phyloP scores from a whole-genome alignment of 1,140 invertebrate species.

The Copidosoma floridanum region DNA sequence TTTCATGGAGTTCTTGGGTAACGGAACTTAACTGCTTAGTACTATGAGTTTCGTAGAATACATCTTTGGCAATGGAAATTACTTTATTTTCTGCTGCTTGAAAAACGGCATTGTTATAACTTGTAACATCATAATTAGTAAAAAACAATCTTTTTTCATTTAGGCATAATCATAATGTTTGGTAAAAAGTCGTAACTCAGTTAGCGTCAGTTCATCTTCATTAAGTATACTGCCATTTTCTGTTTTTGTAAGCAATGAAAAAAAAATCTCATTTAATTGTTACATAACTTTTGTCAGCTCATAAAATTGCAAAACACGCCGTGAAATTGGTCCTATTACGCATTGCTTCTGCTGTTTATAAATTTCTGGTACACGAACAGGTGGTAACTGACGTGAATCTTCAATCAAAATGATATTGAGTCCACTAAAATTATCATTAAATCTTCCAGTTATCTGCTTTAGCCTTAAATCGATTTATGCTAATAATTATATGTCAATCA shows the following conservation, averaged over 20 bases:
- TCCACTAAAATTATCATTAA: conserved; percentile 26
- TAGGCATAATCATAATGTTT: too few relatives aligned
- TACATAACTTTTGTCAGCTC: conserved; percentile 34
- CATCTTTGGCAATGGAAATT: background rate
- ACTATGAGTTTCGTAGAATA: background rate
- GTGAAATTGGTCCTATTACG: conserved; percentile 20
- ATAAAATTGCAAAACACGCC: conserved; percentile 31
- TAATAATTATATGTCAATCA: conserved; percentile 37
- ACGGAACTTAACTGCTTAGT: background rate
- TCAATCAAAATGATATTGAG: conserved; percentile 31
- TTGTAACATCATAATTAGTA: conserved; percentile 22
- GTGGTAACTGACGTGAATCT: conserved; percentile 32
- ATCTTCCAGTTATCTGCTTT: conserved; percentile 37
- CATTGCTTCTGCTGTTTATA: conserved; percentile 7
- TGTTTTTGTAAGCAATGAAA: conserved; percentile 38
- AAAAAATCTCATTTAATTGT: conserved; percentile 34
- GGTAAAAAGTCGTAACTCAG: too few relatives aligned
- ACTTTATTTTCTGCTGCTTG: conserved; percentile 30
- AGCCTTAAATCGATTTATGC: conserved; percentile 34
- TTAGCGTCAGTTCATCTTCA: too few relatives aligned
- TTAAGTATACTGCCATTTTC: conserved; percentile 31
- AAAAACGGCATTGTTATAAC: conserved; percentile 31
- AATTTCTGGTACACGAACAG: conserved; percentile 27
- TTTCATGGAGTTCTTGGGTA: conserved; percentile 41
- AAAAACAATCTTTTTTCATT: conserved; percentile 29